Conservation (phyloP, 2,888 invertebrate species). For the Plagodis dolabraria region DNA sequence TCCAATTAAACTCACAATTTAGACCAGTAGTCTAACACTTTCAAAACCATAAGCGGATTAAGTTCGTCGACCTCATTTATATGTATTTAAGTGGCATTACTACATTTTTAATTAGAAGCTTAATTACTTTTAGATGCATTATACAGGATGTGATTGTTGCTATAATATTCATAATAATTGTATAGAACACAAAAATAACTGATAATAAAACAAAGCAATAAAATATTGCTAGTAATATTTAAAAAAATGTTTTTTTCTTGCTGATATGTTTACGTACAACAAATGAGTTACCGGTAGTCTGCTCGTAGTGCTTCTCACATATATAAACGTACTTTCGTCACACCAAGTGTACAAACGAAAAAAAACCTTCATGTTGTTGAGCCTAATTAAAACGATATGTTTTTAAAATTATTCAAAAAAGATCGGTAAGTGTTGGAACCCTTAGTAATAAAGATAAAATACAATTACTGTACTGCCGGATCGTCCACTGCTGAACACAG, state of each 20-base stretch:
- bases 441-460: too few species aligned
- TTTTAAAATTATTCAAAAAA: too few species aligned
- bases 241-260: neutral
- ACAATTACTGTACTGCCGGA: too few species aligned
- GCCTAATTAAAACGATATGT: too few species aligned
- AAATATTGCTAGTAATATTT: neutral
- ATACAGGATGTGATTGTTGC: conserved; percentile 14
- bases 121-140: conserved; percentile 26
- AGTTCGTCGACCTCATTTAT: conserved; percentile 33
- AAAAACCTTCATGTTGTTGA: too few species aligned
- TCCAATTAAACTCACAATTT: conserved; percentile 14
- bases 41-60: conserved; percentile 37
- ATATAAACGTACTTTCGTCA: too few species aligned
- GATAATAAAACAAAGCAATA: neutral
- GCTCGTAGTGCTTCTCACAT: too few species aligned
- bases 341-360: neutral
- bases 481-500: too few species aligned
- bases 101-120: conserved; percentile 30
- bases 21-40: conserved; percentile 28
- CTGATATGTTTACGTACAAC: neutral
- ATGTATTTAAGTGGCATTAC: conserved; percentile 27
- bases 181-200: neutral
- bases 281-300: too few species aligned
- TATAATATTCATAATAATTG: neutral
- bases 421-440: too few species aligned